phyloP scores from a whole-genome alignment of 2,113 vertebrate genomes.

The Rhinogobius similis region DNA sequence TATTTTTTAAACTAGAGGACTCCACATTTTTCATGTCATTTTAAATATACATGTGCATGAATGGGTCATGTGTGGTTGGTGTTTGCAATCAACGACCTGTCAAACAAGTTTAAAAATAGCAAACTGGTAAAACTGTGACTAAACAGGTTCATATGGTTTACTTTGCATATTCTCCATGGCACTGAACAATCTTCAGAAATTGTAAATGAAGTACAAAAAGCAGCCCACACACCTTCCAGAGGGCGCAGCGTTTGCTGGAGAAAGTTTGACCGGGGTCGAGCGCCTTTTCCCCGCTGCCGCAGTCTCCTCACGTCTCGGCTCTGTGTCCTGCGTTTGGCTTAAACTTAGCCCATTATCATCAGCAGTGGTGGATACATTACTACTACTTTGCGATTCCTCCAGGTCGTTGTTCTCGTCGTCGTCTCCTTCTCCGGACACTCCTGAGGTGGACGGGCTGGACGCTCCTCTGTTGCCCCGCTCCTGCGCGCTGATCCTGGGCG shows the following conservation, averaged over 20 bases:
- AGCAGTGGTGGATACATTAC: slow-evolving; percentile 14
- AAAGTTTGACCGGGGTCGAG: slow-evolving; percentile 51
- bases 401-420: slow-evolving; percentile 26
- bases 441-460: slow-evolving; percentile 61
- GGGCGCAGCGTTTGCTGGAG: slow-evolving; percentile 37
- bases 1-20: too few relatives aligned
- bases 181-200: background rate
- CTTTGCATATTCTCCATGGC: background rate
- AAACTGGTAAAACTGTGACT: background rate
- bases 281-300: slow-evolving; percentile 33
- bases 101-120: slow-evolving; percentile 4
- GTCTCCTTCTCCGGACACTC: slow-evolving; percentile 54
- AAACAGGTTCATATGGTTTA: background rate
- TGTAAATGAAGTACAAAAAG: background rate
- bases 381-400: slow-evolving; percentile 32
- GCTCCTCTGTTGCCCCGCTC: slow-evolving; percentile 39
- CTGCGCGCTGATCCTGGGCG: slow-evolving; percentile 63
- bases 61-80: background rate
- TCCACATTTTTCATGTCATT: background rate
- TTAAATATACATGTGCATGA: background rate
- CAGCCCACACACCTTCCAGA: slow-evolving; percentile 66
- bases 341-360: slow-evolving; percentile 49
- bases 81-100: background rate
- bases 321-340: slow-evolving; percentile 49
- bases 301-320: slow-evolving; percentile 57